phyloP scores from a whole-genome alignment of 2,888 invertebrate genomes.

The Spilarctia lutea region DNA sequence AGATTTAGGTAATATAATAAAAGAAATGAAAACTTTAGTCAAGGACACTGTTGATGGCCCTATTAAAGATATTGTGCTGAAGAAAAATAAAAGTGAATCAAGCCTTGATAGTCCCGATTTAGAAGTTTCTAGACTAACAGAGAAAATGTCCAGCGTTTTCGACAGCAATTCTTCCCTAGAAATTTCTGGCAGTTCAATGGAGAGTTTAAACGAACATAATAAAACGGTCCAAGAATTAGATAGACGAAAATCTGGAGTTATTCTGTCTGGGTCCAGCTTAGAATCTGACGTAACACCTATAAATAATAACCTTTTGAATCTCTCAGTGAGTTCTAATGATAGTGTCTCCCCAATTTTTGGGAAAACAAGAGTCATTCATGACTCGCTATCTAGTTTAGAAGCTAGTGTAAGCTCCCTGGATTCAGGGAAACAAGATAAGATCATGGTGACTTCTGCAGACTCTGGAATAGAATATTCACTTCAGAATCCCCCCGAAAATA shows the following conservation, averaged over 20 bases:
- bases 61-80: slow-evolving; percentile 75
- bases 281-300: slow-evolving; percentile 80
- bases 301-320: slow-evolving; percentile 72
- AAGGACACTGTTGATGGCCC: slow-evolving; percentile 51
- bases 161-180: slow-evolving; percentile 82
- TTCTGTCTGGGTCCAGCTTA: slow-evolving; percentile 76
- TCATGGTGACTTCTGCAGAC: slow-evolving; percentile 81
- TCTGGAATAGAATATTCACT: slow-evolving; percentile 82
- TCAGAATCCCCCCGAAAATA: slow-evolving; percentile 73
- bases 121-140: slow-evolving; percentile 83
- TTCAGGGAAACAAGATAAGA: slow-evolving; percentile 74
- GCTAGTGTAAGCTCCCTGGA: slow-evolving; percentile 84
- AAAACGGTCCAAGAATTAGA: slow-evolving; percentile 70
- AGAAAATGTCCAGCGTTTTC: slow-evolving; percentile 73
- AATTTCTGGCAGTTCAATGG: slow-evolving; percentile 83
- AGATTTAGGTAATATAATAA: slow-evolving; percentile 76
- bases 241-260: slow-evolving; percentile 68
- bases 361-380: slow-evolving; percentile 76
- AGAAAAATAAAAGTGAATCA: slow-evolving; percentile 84
- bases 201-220: slow-evolving; percentile 76
- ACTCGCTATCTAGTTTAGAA: slow-evolving; percentile 81
- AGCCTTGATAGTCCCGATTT: slow-evolving; percentile 84
- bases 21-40: slow-evolving; percentile 74
- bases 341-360: slow-evolving; percentile 83
- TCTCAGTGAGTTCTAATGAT: slow-evolving; percentile 81